phyloP scores from a whole-genome alignment of 2,113 vertebrate genomes.

The Pogonocichla stellata region DNA sequence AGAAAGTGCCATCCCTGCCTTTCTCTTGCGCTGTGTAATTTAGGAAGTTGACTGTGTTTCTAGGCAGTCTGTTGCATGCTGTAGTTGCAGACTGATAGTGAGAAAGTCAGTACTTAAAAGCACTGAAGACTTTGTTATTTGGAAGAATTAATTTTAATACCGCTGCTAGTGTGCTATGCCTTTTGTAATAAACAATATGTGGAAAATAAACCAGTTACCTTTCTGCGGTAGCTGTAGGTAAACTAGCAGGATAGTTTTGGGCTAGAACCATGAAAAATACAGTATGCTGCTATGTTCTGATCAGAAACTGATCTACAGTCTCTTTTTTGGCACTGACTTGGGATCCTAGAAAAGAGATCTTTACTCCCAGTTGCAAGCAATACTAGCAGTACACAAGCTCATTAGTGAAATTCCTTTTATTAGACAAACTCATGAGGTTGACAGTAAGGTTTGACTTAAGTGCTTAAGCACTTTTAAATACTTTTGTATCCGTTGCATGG shows the following conservation, averaged over 20 bases:
- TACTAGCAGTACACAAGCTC: background rate
- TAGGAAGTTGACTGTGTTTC: background rate
- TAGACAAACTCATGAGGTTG: background rate
- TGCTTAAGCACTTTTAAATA: background rate
- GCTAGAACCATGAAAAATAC: background rate
- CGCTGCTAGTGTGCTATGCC: background rate
- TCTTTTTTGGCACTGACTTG: background rate
- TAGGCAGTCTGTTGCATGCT: background rate
- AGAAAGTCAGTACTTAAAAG: background rate
- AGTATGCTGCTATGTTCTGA: background rate
- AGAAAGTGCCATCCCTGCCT: background rate
- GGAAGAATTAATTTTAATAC: background rate
- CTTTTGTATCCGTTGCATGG: background rate
- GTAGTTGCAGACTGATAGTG: background rate
- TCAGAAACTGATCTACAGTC: background rate
- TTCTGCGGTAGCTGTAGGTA: background rate
- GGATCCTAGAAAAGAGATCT: background rate
- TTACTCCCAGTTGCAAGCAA: background rate
- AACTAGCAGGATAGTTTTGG: background rate
- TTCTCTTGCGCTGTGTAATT: background rate
- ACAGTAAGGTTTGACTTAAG: background rate
- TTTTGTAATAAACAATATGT: background rate
- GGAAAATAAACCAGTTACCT: background rate
- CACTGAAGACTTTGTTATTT: background rate
- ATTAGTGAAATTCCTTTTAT: background rate